Conservation (phyloP, 2,113 vertebrate genomes). For the Eupsittula cactorum region DNA sequence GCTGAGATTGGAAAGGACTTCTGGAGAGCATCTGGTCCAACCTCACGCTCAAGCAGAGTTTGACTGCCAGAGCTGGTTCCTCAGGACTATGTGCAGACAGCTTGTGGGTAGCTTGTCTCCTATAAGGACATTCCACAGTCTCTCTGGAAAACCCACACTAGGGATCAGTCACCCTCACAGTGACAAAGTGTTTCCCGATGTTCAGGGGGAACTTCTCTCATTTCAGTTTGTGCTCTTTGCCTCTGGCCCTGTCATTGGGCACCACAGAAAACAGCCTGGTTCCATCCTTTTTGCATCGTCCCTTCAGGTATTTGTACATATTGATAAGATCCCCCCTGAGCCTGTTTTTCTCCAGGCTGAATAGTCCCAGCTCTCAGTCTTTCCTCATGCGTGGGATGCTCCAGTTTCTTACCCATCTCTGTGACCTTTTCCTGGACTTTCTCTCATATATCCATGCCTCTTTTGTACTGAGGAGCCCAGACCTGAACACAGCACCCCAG, state of each 20-base stretch:
- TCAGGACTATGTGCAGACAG: neutral
- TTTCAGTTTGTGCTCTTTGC: neutral
- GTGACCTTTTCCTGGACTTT: neutral
- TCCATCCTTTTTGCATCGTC: neutral
- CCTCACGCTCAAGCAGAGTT: neutral
- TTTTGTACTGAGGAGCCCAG: neutral
- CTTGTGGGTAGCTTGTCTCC: neutral
- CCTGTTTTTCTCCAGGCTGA: neutral
- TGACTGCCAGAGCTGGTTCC: neutral
- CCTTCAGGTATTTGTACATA: neutral
- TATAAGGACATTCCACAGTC: neutral
- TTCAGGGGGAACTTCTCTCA: neutral
- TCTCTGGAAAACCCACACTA: neutral
- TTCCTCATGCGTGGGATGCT: neutral
- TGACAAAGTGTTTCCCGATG: neutral
- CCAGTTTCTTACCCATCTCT: neutral
- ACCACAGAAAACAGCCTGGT: neutral
- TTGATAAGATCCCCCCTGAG: neutral
- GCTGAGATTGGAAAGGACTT: neutral
- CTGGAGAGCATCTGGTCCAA: neutral
- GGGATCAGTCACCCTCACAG: fast-evolving
- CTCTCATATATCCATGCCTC: neutral
- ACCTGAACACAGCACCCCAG: neutral
- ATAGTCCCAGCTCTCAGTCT: neutral
- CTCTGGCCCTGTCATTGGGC: neutral